Conservation (phyloP, 1,140 invertebrate species). For the Drosophila dunni region DNA sequence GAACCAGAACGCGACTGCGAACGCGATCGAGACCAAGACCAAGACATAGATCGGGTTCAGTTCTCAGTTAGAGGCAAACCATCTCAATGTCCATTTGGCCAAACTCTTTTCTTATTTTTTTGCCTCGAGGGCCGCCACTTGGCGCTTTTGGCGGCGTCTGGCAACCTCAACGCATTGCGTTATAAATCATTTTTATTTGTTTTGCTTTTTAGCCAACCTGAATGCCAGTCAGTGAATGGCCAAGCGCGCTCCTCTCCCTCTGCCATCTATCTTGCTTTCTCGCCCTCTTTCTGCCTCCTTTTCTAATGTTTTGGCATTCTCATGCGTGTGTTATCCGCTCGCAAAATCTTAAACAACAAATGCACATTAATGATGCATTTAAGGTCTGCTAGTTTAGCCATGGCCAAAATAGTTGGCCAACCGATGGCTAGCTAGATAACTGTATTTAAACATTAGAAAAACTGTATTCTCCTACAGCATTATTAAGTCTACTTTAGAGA, state of each 20-base stretch:
- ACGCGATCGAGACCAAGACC: neutral
- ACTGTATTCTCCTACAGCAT: too few relatives aligned
- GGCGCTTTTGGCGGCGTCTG: slow-evolving; percentile 78
- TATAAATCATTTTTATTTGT: slow-evolving; percentile 84
- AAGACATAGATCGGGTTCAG: slow-evolving; percentile 10
- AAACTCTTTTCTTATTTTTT: slow-evolving; percentile 8
- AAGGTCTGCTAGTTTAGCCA: slow-evolving; percentile 45
- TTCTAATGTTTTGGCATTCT: slow-evolving; percentile 63
- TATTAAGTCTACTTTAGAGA: too few relatives aligned
- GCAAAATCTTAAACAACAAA: slow-evolving; percentile 73
- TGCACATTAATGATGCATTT: slow-evolving; percentile 78
- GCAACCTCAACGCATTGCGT: slow-evolving; percentile 78
- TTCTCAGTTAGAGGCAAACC: slow-evolving; percentile 28
- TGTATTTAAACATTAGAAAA: neutral
- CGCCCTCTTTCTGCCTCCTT: too few relatives aligned
- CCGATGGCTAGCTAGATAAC: neutral
- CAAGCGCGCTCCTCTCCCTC: neutral
- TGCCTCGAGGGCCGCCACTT: slow-evolving; percentile 65
- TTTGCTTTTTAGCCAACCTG: slow-evolving; percentile 59
- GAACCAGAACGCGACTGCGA: slow-evolving; percentile 7
- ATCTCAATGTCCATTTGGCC: slow-evolving; percentile 72
- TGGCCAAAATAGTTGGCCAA: slow-evolving; percentile 22
- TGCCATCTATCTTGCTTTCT: too few relatives aligned
- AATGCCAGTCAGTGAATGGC: slow-evolving; percentile 44
- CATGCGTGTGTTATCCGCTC: slow-evolving; percentile 70